phyloP scores from a whole-genome alignment of 2,888 invertebrate genomes.

The Synergus umbraculus region DNA sequence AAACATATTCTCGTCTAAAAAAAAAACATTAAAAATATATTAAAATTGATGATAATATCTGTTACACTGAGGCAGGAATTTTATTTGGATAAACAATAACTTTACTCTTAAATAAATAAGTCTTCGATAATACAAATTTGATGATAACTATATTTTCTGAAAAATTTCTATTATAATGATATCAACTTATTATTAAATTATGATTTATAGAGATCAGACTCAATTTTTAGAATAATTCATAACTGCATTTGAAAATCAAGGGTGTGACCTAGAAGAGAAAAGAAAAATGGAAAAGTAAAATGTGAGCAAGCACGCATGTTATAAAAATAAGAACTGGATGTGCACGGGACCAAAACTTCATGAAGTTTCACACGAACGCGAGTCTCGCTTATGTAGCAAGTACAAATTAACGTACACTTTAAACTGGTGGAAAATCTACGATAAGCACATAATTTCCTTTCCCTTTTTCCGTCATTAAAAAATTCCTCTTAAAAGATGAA shows the following conservation, averaged over 20 bases:
- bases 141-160: background rate
- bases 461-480: conserved; percentile 19
- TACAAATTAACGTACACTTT: background rate
- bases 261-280: conserved; percentile 73
- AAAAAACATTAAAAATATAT: no score
- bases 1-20: background rate
- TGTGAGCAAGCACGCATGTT: conserved; percentile 65
- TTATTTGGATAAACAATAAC: background rate
- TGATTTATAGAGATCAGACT: background rate
- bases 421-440: background rate
- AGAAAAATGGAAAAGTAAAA: conserved; percentile 73
- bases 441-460: background rate
- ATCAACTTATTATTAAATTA: background rate
- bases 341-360: conserved; percentile 74
- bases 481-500: conserved; percentile 37
- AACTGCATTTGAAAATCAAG: conserved; percentile 60
- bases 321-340: conserved; percentile 72
- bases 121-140: background rate
- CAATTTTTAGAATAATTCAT: conserved; percentile 11
- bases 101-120: background rate
- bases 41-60: background rate
- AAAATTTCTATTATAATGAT: background rate
- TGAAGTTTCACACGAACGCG: conserved; percentile 71
- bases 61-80: background rate
- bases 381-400: conserved; percentile 45